These are phyloP conservation scores for Coluber constrictor DNA, from an alignment of 2,797 vertebrate species.

Conservation along the genomic window DNA sequence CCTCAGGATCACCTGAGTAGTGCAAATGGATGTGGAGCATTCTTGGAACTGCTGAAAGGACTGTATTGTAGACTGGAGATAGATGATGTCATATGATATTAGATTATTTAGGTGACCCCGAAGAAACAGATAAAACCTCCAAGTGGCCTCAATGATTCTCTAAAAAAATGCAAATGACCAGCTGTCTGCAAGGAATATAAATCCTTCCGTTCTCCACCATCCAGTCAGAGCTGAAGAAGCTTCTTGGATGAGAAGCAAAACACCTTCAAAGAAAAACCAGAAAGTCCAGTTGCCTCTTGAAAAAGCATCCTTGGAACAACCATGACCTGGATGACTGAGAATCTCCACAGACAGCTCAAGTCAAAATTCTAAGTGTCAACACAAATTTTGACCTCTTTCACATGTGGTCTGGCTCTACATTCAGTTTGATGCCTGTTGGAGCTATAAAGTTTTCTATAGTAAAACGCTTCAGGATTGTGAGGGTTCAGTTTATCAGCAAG, in stretches of 20 bases:
- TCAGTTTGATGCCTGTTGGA: not conserved
- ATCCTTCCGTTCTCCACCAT: not conserved
- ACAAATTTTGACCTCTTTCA: not conserved
- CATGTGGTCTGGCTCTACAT: not conserved
- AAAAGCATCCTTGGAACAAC: not conserved
- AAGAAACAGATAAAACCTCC: not conserved
- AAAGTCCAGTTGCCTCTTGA: no score
- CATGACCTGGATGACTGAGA: not conserved
- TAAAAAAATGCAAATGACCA: not conserved
- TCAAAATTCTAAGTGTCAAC: not conserved
- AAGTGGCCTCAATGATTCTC: not conserved
- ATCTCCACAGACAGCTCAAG: not conserved
- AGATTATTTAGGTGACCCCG: not conserved
- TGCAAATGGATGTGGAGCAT: no score
- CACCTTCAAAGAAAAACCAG: not conserved
- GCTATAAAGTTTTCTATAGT: not conserved
- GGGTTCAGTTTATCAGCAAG: not conserved
- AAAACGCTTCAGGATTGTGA: not conserved
- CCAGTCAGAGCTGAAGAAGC: not conserved
- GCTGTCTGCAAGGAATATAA: not conserved
- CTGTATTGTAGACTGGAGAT: not conserved
- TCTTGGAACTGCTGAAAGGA: not conserved
- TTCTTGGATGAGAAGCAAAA: not conserved
- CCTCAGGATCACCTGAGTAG: no score
- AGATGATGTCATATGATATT: not conserved